Percentiles rank a stretch among this genome's conserved stretches.
Evolutionary conservation across 1,140 invertebrate genomes (phyloP).

Genomic region (Ips nitidus): DNA sequence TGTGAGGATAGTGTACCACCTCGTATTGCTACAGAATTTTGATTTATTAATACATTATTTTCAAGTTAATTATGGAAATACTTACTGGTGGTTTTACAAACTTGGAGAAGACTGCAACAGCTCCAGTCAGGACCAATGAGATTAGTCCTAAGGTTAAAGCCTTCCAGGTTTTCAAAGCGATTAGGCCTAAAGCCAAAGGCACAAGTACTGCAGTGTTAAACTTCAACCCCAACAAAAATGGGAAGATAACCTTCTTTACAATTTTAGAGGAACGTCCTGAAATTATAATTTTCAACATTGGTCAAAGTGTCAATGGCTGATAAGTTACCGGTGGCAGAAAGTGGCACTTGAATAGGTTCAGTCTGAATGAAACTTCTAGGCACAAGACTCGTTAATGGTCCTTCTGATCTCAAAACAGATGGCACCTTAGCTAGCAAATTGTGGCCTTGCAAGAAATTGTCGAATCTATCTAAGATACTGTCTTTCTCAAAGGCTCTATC

Average conservation of each 20-base stretch:
- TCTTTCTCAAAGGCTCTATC: slow-evolving; percentile 37
- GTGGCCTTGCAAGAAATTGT: slow-evolving; percentile 65
- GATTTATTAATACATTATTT: not conserved
- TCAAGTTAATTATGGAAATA: slow-evolving; percentile 4
- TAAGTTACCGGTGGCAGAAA: slow-evolving; percentile 53
- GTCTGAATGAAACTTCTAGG: slow-evolving; percentile 68
- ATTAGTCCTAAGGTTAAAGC: slow-evolving; percentile 83
- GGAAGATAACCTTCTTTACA: slow-evolving; percentile 80
- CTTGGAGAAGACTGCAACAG: slow-evolving; percentile 77
- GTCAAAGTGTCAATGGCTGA: not conserved
- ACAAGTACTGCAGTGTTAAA: slow-evolving; percentile 81
- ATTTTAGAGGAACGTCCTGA: slow-evolving; percentile 60
- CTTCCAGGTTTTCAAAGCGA: slow-evolving; percentile 86
- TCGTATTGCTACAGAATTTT: slow-evolving; percentile 63
- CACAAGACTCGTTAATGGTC: slow-evolving; percentile 60
- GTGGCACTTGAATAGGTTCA: slow-evolving; percentile 66
- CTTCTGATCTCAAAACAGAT: slow-evolving; percentile 58
- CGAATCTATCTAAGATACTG: slow-evolving; percentile 63
- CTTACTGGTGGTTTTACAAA: slow-evolving; percentile 78
- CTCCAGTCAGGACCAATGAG: slow-evolving; percentile 76
- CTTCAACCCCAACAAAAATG: slow-evolving; percentile 81
- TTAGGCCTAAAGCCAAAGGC: slow-evolving; percentile 75
- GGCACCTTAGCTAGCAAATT: slow-evolving; percentile 65
- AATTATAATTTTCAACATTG: slow-evolving; percentile 22
- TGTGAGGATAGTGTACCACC: slow-evolving; percentile 79